phyloP scores from a whole-genome alignment of 1,140 invertebrate genomes.

The Aradophagus sp. region DNA sequence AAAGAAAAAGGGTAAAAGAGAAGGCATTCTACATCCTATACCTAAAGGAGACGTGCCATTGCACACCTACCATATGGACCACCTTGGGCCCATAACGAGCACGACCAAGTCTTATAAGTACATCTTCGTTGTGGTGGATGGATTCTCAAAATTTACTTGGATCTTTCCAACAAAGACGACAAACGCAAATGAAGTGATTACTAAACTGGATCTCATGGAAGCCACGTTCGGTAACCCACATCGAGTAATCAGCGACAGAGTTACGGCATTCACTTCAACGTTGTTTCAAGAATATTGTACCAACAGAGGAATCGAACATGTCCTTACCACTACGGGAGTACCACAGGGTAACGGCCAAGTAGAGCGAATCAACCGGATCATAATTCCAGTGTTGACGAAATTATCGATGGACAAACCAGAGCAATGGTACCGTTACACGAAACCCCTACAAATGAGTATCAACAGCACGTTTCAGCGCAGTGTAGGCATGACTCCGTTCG shows the following conservation, averaged over 20 bases:
- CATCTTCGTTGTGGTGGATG: not conserved
- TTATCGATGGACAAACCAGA: slow-evolving; percentile 5
- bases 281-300: not conserved
- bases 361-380: slow-evolving; percentile 58
- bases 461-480: slow-evolving; percentile 24
- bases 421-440: not conserved
- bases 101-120: slow-evolving; percentile 6
- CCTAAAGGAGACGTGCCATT: slow-evolving; percentile 45
- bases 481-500: slow-evolving; percentile 27
- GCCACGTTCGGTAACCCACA: slow-evolving; percentile 1
- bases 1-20: not conserved
- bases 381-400: slow-evolving; percentile 22
- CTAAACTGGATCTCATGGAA: not conserved
- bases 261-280: not conserved
- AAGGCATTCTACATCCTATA: not conserved
- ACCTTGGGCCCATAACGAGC: slow-evolving; percentile 52
- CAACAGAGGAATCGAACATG: slow-evolving; percentile 1
- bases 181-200: not conserved
- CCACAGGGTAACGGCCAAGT: slow-evolving; percentile 62
- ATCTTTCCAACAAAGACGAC: slow-evolving; percentile 5
- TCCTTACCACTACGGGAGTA: slow-evolving; percentile 57
- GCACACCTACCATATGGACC: slow-evolving; percentile 64
- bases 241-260: slow-evolving; percentile 1
- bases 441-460: not conserved
- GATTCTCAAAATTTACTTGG: slow-evolving; percentile 4